phyloP scores from a whole-genome alignment of 2,888 invertebrate genomes.

The Phyllotreta striolata region DNA sequence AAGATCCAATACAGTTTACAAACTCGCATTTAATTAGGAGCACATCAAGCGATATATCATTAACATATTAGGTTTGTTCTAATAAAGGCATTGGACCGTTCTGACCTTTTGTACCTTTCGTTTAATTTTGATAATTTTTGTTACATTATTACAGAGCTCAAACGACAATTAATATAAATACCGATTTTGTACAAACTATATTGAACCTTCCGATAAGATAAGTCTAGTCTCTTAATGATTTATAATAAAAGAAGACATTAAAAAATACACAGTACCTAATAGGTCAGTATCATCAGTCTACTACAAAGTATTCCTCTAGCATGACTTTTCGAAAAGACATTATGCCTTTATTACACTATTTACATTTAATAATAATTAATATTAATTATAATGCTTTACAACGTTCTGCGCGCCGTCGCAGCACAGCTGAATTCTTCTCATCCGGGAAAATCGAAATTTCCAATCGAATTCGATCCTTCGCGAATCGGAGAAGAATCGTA shows the following conservation, averaged over 20 bases:
- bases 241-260: slow-evolving; percentile 55
- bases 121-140: not conserved
- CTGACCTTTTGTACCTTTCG: no score
- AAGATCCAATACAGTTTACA: not conserved
- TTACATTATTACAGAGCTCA: not conserved
- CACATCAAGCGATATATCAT: slow-evolving; percentile 31
- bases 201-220: slow-evolving; percentile 6
- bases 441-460: not conserved
- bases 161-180: not conserved
- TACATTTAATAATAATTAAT: slow-evolving; percentile 59
- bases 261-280: slow-evolving; percentile 60
- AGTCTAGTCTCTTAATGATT: slow-evolving; percentile 35
- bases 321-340: slow-evolving; percentile 57
- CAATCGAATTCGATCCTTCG: not conserved
- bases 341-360: slow-evolving; percentile 63
- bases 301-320: slow-evolving; percentile 57
- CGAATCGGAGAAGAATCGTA: no score
- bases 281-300: slow-evolving; percentile 60
- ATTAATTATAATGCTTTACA: slow-evolving; percentile 50
- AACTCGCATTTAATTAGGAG: not conserved
- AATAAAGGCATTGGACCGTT: slow-evolving; percentile 14
- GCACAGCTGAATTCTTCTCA: slow-evolving; percentile 43
- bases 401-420: slow-evolving; percentile 54
- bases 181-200: not conserved
- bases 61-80: slow-evolving; percentile 26